Percentiles rank a stretch among this genome's conserved stretches.
Evolutionary conservation across 2,113 vertebrate genomes (phyloP).

Genomic region (Excalfactoria chinensis): DNA sequence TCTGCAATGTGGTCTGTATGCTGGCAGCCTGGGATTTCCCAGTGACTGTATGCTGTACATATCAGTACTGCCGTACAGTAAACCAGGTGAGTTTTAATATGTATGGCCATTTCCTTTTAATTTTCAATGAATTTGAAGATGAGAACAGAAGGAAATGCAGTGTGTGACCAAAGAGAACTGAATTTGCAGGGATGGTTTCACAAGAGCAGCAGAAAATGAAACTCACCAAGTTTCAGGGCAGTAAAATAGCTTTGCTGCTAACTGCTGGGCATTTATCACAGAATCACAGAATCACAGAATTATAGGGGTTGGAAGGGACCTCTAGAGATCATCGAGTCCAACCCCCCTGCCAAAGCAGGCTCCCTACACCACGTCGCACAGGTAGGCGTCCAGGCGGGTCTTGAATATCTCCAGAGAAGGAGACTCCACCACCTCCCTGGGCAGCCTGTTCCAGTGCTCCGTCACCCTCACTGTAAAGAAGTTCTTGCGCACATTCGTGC

Average conservation of each 20-base stretch:
- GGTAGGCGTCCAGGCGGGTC: too few relatives aligned
- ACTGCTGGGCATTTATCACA: not conserved
- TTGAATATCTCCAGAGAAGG: too few relatives aligned
- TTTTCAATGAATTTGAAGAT: not conserved
- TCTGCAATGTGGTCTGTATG: not conserved
- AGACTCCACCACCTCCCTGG: too few relatives aligned
- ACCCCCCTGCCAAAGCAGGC: too few relatives aligned
- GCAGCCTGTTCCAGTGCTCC: too few relatives aligned
- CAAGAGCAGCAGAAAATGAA: not conserved
- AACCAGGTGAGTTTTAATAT: constrained; percentile 8
- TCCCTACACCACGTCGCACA: too few relatives aligned
- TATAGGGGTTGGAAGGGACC: too few relatives aligned
- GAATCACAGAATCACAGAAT: too few relatives aligned
- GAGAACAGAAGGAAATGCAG: not conserved
- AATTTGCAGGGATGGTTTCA: not conserved
- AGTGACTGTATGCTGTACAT: rapidly evolving
- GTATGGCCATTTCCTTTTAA: not conserved
- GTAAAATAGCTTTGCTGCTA: not conserved
- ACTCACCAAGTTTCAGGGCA: not conserved
- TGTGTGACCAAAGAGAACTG: not conserved
- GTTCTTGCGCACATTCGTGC: too few relatives aligned
- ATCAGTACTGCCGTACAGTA: not conserved
- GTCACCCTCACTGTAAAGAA: too few relatives aligned
- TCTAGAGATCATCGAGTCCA: too few relatives aligned
- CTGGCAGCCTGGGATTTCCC: constrained; percentile 18